phyloP scores from a whole-genome alignment of 1,140 invertebrate species.

The Listronotus bonariensis region DNA sequence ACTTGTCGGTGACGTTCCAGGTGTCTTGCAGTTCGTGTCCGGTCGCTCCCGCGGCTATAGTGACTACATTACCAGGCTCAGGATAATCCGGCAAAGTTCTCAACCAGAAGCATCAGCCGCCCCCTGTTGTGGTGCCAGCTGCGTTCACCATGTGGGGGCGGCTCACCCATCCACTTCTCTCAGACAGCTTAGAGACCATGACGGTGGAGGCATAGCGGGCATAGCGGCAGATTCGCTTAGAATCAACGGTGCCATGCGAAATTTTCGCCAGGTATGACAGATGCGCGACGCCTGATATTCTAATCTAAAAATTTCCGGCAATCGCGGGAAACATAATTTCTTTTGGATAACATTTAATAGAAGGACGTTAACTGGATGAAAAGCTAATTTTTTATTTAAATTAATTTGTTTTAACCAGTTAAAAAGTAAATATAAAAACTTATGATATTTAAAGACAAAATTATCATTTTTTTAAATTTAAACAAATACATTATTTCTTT shows the following conservation, averaged over 20 bases:
- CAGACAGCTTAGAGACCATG: constrained; percentile 70
- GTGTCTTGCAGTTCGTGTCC: constrained; percentile 66
- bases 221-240: constrained; percentile 96
- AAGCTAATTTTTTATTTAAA: too few relatives aligned
- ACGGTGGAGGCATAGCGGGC: constrained; percentile 87
- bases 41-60: constrained; percentile 69
- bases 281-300: background rate
- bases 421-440: too few relatives aligned
- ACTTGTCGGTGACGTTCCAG: constrained; percentile 48
- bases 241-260: constrained; percentile 94
- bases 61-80: constrained; percentile 69
- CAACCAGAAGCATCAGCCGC: constrained; percentile 81
- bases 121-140: constrained; percentile 67
- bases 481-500: too few relatives aligned
- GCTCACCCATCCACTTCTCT: constrained; percentile 71
- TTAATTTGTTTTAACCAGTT: too few relatives aligned
- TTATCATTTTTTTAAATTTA: too few relatives aligned
- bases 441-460: too few relatives aligned
- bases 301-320: background rate
- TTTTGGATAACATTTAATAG: too few relatives aligned
- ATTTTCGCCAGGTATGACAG: constrained; percentile 87
- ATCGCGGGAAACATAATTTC: background rate
- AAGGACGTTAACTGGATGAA: too few relatives aligned
- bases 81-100: constrained; percentile 88
- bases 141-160: constrained; percentile 55